Conservation (phyloP, 2,797 vertebrate genomes). For the Esox masquinongy region DNA sequence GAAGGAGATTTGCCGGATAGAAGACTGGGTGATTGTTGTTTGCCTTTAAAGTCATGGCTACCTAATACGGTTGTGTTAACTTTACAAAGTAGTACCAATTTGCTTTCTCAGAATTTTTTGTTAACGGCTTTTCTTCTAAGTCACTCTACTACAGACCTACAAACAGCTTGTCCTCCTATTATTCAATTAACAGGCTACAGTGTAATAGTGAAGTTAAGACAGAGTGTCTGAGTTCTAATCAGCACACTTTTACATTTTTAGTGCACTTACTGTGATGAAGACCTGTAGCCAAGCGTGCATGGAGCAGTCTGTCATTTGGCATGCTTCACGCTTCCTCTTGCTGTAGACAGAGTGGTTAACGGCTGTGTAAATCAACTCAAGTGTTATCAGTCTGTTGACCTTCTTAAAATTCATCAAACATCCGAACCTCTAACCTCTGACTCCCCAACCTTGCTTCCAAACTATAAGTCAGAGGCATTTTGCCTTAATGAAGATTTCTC, state of each 20-base stretch:
- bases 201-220: not conserved
- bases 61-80: not conserved
- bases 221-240: not conserved
- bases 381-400: not conserved
- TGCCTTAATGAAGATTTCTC: not conserved
- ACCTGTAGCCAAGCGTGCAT: not conserved
- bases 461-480: not conserved
- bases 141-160: not conserved
- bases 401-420: not conserved
- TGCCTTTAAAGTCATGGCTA: not conserved
- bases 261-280: not conserved
- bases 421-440: not conserved
- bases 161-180: not conserved
- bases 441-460: not conserved
- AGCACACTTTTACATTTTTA: not conserved
- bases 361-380: not conserved
- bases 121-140: not conserved
- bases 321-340: not conserved
- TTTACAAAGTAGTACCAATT: not conserved
- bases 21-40: no score
- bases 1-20: no score
- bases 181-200: not conserved
- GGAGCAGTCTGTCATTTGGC: not conserved
- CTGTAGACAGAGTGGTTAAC: not conserved
- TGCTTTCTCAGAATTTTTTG: not conserved